Evolutionary conservation across 2,113 vertebrate species (phyloP).

Genomic region (Cranoglanis bouderius): DNA sequence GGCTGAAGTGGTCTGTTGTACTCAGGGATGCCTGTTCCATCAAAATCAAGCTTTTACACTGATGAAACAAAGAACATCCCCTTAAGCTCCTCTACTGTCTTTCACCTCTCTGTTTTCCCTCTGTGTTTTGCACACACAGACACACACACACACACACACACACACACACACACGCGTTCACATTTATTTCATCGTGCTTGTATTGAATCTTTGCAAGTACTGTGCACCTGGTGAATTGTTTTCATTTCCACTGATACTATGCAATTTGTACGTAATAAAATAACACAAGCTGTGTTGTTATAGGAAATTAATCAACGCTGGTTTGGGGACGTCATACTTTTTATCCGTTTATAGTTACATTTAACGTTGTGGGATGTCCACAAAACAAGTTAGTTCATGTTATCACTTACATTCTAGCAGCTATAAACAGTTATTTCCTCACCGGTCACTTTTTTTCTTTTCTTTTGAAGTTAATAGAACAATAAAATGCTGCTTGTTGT

Average conservation of each 20-base stretch:
- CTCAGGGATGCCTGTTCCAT: background rate
- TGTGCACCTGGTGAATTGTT: background rate
- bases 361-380: background rate
- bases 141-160: background rate
- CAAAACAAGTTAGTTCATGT: background rate
- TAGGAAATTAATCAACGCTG: background rate
- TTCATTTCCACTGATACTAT: background rate
- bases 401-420: background rate
- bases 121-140: background rate
- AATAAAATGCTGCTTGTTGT: background rate
- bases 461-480: background rate
- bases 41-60: slow-evolving; percentile 6
- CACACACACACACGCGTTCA: background rate
- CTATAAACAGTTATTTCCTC: background rate
- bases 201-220: background rate
- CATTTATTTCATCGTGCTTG: background rate
- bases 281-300: background rate
- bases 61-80: background rate
- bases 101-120: background rate
- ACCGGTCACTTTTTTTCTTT: too few relatives aligned
- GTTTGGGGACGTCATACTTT: background rate
- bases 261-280: background rate
- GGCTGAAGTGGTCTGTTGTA: slow-evolving; percentile 13
- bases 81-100: background rate
- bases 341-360: background rate